A percentile compares a stretch with the other conserved stretches of the same genome.
phyloP scores from a whole-genome alignment of 2,888 invertebrate species.

The Caenorhabditis angaria region DNA sequence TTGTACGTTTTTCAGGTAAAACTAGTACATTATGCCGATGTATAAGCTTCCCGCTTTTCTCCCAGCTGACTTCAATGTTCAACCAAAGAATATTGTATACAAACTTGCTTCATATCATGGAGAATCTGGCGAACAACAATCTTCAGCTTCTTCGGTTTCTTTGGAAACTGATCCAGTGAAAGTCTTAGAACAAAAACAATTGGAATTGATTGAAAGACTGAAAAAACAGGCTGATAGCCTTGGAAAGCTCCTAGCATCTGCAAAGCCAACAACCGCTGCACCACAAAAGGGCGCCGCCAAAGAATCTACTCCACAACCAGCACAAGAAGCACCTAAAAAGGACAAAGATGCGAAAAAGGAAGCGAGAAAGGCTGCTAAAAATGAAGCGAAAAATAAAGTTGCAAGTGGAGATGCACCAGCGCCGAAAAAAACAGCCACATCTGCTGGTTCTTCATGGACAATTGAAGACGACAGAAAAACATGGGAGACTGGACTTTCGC shows the following conservation, averaged over 20 bases:
- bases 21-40: slow-evolving; percentile 24
- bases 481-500: slow-evolving; percentile 47
- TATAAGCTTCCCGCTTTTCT: slow-evolving; percentile 31
- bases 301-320: slow-evolving; percentile 5
- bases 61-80: slow-evolving; percentile 21
- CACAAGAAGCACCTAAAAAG: neutral
- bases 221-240: slow-evolving; percentile 28
- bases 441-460: slow-evolving; percentile 14
- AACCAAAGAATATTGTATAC: slow-evolving; percentile 25
- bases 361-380: slow-evolving; percentile 44
- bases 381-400: slow-evolving; percentile 48
- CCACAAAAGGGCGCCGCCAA: too few species aligned
- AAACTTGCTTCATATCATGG: slow-evolving; percentile 25
- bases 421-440: slow-evolving; percentile 13
- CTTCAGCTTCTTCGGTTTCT: neutral
- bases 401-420: slow-evolving; percentile 16
- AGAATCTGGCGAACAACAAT: neutral
- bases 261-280: neutral
- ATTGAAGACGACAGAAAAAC: slow-evolving; percentile 44
- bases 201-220: slow-evolving; percentile 23
- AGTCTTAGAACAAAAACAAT: slow-evolving; percentile 30
- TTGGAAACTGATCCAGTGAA: slow-evolving; percentile 26
- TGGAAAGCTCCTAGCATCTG: slow-evolving; percentile 17
- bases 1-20: slow-evolving; percentile 28
- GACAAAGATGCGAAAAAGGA: slow-evolving; percentile 9